Percentiles rank a stretch among this genome's conserved stretches.
Evolutionary conservation across 2,797 vertebrate species (phyloP).

Genomic region (Siniperca obscura): DNA sequence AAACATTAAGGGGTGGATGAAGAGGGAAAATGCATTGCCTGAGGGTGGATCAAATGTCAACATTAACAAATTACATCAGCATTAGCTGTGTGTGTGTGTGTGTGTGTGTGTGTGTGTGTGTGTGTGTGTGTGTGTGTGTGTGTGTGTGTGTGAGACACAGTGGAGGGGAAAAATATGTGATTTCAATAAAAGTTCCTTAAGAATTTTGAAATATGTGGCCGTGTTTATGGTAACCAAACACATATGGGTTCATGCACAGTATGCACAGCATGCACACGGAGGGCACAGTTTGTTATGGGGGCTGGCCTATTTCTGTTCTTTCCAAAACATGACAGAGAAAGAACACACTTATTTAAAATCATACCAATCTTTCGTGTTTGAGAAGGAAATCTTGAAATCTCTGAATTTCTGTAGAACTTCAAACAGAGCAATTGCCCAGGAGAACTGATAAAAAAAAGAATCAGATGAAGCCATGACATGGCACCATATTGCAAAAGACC

Average conservation of each 20-base stretch:
- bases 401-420: slow-evolving; percentile 14
- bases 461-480: slow-evolving; percentile 9
- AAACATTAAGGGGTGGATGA: slow-evolving; percentile 50
- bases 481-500: not conserved
- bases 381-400: slow-evolving; percentile 26
- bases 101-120: slow-evolving; percentile 22
- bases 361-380: slow-evolving; percentile 9
- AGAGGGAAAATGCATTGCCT: slow-evolving; percentile 53
- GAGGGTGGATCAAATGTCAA: slow-evolving; percentile 68
- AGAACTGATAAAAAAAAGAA: slow-evolving; percentile 13
- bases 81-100: slow-evolving; percentile 40
- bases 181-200: not conserved
- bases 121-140: slow-evolving; percentile 21
- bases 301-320: not conserved
- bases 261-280: not conserved
- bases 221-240: slow-evolving; percentile 2
- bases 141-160: slow-evolving; percentile 2
- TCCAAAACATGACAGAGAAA: not conserved
- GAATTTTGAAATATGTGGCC: slow-evolving; percentile 20
- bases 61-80: slow-evolving; percentile 64
- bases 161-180: not conserved
- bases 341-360: not conserved
- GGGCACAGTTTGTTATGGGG: not conserved
- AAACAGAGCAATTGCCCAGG: slow-evolving; percentile 18
- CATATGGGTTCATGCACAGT: not conserved